A percentile compares a stretch with the other conserved stretches of the same genome.
phyloP scores from a whole-genome alignment of 2,888 invertebrate species.

The Patella caerulea region DNA sequence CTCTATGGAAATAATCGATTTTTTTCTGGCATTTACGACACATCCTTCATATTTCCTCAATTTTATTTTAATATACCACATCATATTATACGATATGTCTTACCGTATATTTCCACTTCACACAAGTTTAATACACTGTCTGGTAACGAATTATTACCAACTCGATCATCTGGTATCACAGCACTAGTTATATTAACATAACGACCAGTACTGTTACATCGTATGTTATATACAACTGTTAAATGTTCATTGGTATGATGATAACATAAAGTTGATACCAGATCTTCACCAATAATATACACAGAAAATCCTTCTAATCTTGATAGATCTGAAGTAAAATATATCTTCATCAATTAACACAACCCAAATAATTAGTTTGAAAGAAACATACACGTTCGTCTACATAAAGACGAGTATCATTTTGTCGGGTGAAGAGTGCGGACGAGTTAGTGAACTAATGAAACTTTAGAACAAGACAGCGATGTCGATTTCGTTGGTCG shows the following conservation, averaged over 20 bases:
- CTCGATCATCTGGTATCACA: background rate
- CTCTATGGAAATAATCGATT: no score
- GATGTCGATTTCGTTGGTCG: no score
- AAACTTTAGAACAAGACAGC: no score
- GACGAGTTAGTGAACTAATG: no score
- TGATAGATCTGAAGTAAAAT: background rate
- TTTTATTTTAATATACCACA: no score
- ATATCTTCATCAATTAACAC: background rate
- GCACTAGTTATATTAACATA: background rate
- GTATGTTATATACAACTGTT: background rate
- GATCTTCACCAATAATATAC: background rate
- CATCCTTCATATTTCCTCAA: no score
- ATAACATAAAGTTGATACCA: background rate
- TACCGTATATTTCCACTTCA: background rate
- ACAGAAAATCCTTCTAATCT: background rate
- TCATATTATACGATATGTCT: no score
- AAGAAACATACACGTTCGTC: no score
- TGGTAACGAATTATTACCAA: background rate
- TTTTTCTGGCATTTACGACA: no score
- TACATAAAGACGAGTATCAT: no score
- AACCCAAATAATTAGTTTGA: no score
- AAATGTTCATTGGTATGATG: background rate
- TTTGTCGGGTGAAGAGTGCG: no score
- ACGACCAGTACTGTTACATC: background rate
- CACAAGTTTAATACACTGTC: background rate